phyloP scores from a whole-genome alignment of 2,888 invertebrate genomes.

The Asteroscopus sphinx region DNA sequence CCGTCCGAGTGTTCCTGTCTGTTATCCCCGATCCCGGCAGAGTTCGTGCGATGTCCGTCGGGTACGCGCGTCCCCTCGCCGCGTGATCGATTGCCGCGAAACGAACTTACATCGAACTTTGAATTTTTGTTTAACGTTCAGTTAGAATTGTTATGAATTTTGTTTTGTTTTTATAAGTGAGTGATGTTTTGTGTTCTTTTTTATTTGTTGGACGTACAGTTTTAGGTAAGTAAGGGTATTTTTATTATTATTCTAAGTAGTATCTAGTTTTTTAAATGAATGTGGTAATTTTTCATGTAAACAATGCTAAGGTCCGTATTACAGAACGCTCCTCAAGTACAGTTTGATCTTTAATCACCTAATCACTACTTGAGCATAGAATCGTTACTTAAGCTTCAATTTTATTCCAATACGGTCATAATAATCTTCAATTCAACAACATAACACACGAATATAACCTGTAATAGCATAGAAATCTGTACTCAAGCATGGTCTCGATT shows the following conservation, averaged over 20 bases:
- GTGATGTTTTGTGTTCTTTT: slow-evolving; percentile 50
- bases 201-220: slow-evolving; percentile 58
- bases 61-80: slow-evolving; percentile 72
- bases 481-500: no score
- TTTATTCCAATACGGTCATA: no score
- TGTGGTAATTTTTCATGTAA: no score
- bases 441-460: no score
- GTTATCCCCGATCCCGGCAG: slow-evolving; percentile 67
- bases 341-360: no score
- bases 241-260: not conserved
- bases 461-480: no score
- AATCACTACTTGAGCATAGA: no score
- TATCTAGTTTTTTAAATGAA: no score
- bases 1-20: slow-evolving; percentile 34
- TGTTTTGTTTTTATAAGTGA: slow-evolving; percentile 50
- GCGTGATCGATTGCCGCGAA: slow-evolving; percentile 50
- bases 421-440: no score
- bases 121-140: slow-evolving; percentile 36
- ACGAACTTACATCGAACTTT: slow-evolving; percentile 64
- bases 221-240: slow-evolving; percentile 60
- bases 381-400: no score
- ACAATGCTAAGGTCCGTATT: no score
- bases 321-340: no score
- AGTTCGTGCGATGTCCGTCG: slow-evolving; percentile 73
- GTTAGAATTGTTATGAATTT: slow-evolving; percentile 20